phyloP scores from a whole-genome alignment of 1,140 invertebrate species.

The Tetramorium simillimum region DNA sequence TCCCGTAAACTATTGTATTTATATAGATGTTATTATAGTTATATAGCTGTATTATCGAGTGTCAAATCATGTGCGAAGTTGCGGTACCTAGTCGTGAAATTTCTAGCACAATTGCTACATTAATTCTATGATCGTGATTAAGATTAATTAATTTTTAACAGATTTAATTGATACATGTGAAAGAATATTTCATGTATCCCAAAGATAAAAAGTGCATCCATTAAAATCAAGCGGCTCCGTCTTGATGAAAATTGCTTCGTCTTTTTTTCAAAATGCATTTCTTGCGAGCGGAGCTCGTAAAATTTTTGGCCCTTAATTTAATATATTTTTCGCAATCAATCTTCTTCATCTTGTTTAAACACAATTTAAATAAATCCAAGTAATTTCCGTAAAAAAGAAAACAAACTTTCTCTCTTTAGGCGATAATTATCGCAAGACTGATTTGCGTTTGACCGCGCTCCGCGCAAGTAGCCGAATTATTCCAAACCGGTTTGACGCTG shows the following conservation, averaged over 20 bases:
- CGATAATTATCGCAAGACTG: constrained; percentile 42
- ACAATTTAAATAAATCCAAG: constrained; percentile 21
- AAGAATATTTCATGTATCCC: background rate
- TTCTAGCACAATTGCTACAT: background rate
- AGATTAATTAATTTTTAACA: background rate
- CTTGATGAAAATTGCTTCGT: background rate
- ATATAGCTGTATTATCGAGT: background rate
- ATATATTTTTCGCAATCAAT: background rate
- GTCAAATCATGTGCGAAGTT: background rate
- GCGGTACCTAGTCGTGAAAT: background rate
- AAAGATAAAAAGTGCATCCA: background rate
- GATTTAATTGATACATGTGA: background rate
- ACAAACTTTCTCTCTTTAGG: constrained; percentile 16
- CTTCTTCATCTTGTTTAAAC: background rate
- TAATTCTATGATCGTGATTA: background rate
- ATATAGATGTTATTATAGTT: constrained; percentile 3
- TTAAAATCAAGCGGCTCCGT: background rate
- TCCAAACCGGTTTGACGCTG: constrained; percentile 35
- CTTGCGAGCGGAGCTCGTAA: background rate
- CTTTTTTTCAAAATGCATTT: background rate
- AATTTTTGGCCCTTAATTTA: background rate
- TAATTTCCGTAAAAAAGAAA: background rate
- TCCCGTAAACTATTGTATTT: background rate
- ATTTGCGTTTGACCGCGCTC: constrained; percentile 31
- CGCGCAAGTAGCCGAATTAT: constrained; percentile 42